Evolutionary conservation across 2,797 vertebrate genomes (phyloP).

Genomic region (Manis javanica): DNA sequence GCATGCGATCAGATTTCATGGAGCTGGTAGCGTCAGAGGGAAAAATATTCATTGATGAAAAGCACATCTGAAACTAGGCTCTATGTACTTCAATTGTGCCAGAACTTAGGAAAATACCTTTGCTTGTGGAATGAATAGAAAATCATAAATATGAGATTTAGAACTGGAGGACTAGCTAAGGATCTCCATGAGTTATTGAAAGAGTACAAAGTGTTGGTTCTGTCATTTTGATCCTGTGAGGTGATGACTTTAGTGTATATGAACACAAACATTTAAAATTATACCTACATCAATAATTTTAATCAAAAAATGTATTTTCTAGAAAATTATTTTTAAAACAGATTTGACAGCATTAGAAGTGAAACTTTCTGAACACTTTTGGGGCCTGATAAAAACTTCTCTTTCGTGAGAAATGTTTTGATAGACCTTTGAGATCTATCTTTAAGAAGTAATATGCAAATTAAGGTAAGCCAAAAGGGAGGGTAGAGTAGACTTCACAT

Average conservation of each 20-base stretch:
- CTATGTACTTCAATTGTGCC: not conserved
- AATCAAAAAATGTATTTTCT: not conserved
- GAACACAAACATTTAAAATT: constrained; percentile 11
- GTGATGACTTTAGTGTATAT: not conserved
- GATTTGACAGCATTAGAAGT: constrained; percentile 43
- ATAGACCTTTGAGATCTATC: constrained; percentile 32
- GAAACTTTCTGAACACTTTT: constrained; percentile 42
- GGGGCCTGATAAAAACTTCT: constrained; percentile 30
- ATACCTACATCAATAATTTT: not conserved
- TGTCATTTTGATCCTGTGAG: not conserved
- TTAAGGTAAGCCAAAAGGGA: constrained; percentile 69
- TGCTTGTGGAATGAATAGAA: not conserved
- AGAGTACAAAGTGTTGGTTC: not conserved
- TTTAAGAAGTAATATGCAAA: constrained; percentile 55
- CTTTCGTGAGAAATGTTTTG: constrained; percentile 54
- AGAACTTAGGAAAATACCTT: not conserved
- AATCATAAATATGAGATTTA: not conserved
- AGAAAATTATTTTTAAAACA: constrained; percentile 51
- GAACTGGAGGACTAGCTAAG: not conserved
- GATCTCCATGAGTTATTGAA: not conserved
- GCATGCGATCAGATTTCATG: constrained; percentile 9
- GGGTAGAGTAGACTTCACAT: not conserved
- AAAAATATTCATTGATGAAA: not conserved
- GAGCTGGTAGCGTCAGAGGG: not conserved
- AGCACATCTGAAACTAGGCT: not conserved